Evolutionary conservation across 2,113 vertebrate species (phyloP).

Genomic region (Gymnobelideus leadbeateri): DNA sequence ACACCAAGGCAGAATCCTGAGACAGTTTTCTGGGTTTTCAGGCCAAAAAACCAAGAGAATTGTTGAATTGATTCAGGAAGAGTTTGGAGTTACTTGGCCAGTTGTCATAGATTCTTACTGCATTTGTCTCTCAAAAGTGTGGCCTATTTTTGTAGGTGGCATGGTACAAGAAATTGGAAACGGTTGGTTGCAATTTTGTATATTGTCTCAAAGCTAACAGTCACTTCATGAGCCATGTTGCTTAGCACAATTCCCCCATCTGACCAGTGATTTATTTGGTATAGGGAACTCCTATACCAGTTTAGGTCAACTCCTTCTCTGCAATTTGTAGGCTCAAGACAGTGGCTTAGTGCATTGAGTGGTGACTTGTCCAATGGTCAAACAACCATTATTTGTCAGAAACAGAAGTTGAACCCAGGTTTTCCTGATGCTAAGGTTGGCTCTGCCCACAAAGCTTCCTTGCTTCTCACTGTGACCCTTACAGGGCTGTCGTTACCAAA

Average conservation of each 20-base stretch:
- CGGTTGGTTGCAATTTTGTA: constrained; percentile 41
- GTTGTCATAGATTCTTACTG: neutral
- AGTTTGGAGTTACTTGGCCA: neutral
- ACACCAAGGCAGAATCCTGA: neutral
- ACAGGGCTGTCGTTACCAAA: neutral
- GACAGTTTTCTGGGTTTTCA: neutral
- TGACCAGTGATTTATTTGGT: neutral
- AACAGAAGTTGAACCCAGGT: neutral
- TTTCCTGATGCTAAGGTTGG: neutral
- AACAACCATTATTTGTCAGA: neutral
- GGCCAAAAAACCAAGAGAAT: neutral
- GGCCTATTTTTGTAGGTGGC: neutral
- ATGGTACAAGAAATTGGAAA: neutral
- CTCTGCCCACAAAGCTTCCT: neutral
- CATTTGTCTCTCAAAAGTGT: neutral
- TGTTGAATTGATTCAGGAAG: neutral
- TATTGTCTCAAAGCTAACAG: neutral
- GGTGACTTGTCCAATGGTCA: neutral
- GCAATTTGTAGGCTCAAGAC: neutral
- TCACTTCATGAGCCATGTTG: neutral
- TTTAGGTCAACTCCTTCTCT: neutral
- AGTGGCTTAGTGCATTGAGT: neutral
- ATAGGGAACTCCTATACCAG: neutral
- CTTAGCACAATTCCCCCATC: neutral
- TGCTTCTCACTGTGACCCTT: no score